Evolutionary conservation across 2,888 invertebrate species (phyloP).

Genomic region (Acronicta psi): DNA sequence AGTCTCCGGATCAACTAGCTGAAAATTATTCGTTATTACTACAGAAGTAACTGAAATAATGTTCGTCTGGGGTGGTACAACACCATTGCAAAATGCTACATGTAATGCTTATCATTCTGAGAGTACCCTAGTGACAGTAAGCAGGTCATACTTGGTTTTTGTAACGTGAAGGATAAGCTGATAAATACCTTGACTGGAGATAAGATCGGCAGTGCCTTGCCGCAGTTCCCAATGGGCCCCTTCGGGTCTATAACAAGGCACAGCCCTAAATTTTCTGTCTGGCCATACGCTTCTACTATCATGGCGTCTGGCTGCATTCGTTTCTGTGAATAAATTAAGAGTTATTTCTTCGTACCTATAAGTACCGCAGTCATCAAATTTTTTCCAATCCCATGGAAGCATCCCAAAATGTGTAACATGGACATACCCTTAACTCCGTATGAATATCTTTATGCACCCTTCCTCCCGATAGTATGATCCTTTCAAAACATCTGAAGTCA

Average conservation of each 20-base stretch:
- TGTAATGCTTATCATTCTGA: too few species aligned
- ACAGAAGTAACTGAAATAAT: too few species aligned
- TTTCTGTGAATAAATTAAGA: conserved; percentile 51
- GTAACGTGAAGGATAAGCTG: neutral
- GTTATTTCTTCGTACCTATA: too few species aligned
- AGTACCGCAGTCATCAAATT: too few species aligned
- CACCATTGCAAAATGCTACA: too few species aligned
- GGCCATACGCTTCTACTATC: conserved; percentile 69
- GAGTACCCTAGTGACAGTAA: too few species aligned
- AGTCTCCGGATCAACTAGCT: conserved; percentile 76
- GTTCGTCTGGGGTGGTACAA: too few species aligned
- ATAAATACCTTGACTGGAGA: conserved; percentile 65
- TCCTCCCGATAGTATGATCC: conserved; percentile 64
- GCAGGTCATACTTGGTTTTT: too few species aligned
- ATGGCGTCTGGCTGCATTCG: conserved; percentile 54
- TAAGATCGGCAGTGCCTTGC: conserved; percentile 47
- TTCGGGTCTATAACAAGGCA: conserved; percentile 54
- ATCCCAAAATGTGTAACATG: neutral
- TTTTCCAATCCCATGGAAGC: too few species aligned
- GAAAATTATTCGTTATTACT: conserved; percentile 43
- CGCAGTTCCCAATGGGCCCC: conserved; percentile 70
- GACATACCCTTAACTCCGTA: conserved; percentile 60
- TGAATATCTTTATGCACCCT: conserved; percentile 63
- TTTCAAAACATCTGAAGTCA: conserved; percentile 70
- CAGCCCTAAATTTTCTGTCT: conserved; percentile 74